Evolutionary conservation across 64 coral and sea anemone genomes (phyloP).

Genomic region (Astreopora myriophthalma): DNA sequence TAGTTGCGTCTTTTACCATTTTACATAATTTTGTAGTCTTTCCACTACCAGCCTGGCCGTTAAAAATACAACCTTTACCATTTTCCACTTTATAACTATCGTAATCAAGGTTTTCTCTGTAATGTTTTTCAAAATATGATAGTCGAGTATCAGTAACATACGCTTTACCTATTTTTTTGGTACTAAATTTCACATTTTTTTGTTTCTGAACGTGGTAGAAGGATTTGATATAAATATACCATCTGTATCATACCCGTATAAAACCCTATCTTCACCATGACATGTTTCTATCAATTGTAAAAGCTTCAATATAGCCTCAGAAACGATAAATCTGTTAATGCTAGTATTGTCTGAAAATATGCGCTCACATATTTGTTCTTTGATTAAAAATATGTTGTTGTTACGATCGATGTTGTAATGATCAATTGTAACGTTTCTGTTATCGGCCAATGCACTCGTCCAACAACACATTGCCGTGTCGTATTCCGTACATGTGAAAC

Average conservation of each 20-base stretch:
- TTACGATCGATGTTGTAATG: not conserved
- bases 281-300: not conserved
- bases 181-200: no score
- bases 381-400: not conserved
- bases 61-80: constrained; percentile 1
- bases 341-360: constrained; percentile 16
- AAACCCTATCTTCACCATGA: no score
- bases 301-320: not conserved
- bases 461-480: constrained; percentile 36
- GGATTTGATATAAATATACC: no score
- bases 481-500: constrained; percentile 23
- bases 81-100: not conserved
- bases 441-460: not conserved
- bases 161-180: not conserved
- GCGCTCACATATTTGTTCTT: not conserved
- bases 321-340: constrained; percentile 29
- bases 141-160: not conserved
- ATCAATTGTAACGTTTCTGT: constrained; percentile 29
- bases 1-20: not conserved
- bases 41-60: constrained; percentile 4
- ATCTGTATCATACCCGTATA: no score
- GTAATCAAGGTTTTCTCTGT: constrained; percentile 12
- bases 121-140: constrained; percentile 31
- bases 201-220: no score
- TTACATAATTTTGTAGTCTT: constrained; percentile 19